Evolutionary conservation across 2,888 invertebrate genomes (phyloP), one percentile per base, ranked within the genome.

Genomic region (Eumacrocentrus americanus): DNA sequence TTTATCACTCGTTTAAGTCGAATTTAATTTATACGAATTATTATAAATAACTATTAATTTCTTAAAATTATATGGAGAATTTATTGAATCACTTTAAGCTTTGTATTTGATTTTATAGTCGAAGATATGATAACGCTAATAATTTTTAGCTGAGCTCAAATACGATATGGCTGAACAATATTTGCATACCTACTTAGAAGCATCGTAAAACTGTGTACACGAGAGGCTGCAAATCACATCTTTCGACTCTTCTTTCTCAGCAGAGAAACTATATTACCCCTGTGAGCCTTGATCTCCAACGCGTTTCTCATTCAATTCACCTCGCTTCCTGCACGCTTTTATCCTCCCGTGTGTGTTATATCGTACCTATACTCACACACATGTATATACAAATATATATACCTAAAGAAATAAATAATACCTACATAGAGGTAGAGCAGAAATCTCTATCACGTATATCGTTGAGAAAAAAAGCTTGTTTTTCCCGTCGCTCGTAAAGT

Each of bases 391-490:
- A 47, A n/a, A 37, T 37, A 37, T 9, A 14, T 37, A 5, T 37
- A 37, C 14, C n/a, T 37, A 37, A 47, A 47, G 11, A 47, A 47
- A 22, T n/a, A n/a, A n/a, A n/a, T n/a, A n/a, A n/a, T n/a, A n/a
- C n/a, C n/a, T n/a, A n/a, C n/a, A n/a, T n/a, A n/a, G n/a, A n/a
- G n/a, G n/a, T n/a, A n/a, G n/a, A n/a, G n/a, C n/a, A 47, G 25
- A 6, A 47, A 48, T 22, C 16, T 20, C 9, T 11, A 40, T n/a
- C 7, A 23, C 23, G 18, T 57, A 25, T 37, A 20, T 20, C 16
- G 40, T 54, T 42, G 44, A 12, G 14, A 20, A 54, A 44, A 54
- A 46, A 44, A 44, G 44, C 44, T 42, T 54, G 42, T 40, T 42
- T 22, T 56, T n/a, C 38, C 12, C 14, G 37, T 34, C 22, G 34